Evolutionary conservation across 2,797 vertebrate genomes (phyloP), one percentile per base, ranked within the genome.

Genomic region (Kryptopterus vitreolus): DNA sequence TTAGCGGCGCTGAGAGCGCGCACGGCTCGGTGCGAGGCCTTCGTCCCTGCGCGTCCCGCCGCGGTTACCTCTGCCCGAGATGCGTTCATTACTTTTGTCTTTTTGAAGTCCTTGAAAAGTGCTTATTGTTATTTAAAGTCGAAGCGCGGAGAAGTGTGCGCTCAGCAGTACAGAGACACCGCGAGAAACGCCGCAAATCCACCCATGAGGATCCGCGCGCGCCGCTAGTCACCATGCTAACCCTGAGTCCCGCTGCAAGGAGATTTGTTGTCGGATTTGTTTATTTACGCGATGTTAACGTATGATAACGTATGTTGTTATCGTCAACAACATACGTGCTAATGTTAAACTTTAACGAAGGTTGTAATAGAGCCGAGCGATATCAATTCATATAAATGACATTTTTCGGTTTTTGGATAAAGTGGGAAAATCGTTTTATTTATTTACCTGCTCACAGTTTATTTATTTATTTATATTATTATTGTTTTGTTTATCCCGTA

Each of bases 21-120:
- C 63, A 26, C 46, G 71, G 71, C 76, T 43, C 58, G 69, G 76
- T 81, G 84, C 82, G 80, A 68, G 82, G 81, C 79, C 79, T 76
- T 76, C 65, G 73, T 72, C 84, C n/a, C 82, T 84, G 84, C 78
- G 84, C 74, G 82, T 78, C 77, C 81, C 65, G 81, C 81, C 83
- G 81, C 85, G 79, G 77, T 66, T 78, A 79, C 81, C 79, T 78
- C 78, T 73, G 79, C 77, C 77, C 2, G 52, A 80, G 79, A 63
- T 82, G 81, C 58, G 35, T 80, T 87, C 82, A 84, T 87, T 87
- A 87, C 86, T 86, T 87, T 86, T 85, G 84, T 86, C 86, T 84
- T 87, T 87, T 86, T 87, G 80, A 85, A 87, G 86, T 86, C 85
- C 85, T 87, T 86, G 84, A 87, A 87, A 86, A 87, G 86, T 87